Conservation (phyloP, 2,888 invertebrate genomes). For the Stenotaenia linearis region DNA sequence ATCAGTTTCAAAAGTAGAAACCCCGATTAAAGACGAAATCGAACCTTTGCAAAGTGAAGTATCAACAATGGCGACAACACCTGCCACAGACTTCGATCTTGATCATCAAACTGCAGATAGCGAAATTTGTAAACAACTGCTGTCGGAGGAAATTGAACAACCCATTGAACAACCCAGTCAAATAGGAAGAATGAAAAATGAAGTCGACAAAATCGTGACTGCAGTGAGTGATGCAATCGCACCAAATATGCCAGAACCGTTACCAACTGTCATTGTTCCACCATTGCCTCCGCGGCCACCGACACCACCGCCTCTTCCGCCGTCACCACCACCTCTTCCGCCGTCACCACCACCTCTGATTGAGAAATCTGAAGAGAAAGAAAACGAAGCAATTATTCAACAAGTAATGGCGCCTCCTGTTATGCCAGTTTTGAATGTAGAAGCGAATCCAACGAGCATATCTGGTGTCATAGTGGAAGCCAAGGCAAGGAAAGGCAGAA, state of each 20-base stretch:
- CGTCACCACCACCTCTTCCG: slow-evolving; percentile 26
- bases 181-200: neutral
- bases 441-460: neutral
- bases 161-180: neutral
- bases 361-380: neutral
- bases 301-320: neutral
- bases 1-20: neutral
- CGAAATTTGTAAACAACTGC: neutral
- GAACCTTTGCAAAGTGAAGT: neutral
- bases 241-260: neutral
- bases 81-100: neutral
- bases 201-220: neutral
- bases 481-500: slow-evolving; percentile 37
- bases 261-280: neutral
- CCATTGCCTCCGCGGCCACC: neutral
- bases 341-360: slow-evolving; percentile 10
- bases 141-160: neutral
- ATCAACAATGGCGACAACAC: neutral
- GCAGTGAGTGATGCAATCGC: neutral
- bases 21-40: neutral
- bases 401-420: neutral
- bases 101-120: neutral
- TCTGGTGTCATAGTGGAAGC: neutral
- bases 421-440: neutral
- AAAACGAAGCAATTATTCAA: neutral